Evolutionary conservation across 2,113 vertebrate species (phyloP).

Genomic region (Ceyx cyanopectus): DNA sequence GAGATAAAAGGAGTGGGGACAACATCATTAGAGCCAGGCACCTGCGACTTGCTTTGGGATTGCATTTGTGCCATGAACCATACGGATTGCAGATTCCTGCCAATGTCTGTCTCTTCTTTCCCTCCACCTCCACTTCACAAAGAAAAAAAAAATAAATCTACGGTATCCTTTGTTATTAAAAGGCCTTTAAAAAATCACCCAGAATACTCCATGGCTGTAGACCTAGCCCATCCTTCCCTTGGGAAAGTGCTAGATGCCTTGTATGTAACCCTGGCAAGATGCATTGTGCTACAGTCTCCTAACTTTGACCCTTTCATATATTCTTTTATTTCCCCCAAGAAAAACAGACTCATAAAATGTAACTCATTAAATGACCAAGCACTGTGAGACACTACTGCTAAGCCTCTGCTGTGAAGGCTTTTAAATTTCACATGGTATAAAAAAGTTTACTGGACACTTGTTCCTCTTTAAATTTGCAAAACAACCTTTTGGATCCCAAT

Average conservation of each 20-base stretch:
- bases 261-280: constrained; percentile 1
- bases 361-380: constrained; percentile 49
- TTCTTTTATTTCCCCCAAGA: constrained; percentile 21
- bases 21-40: neutral
- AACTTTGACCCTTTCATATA: constrained; percentile 33
- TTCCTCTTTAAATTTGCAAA: constrained; percentile 60
- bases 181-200: constrained; percentile 33
- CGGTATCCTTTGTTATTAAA: constrained; percentile 4
- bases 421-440: constrained; percentile 61
- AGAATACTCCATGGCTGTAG: neutral
- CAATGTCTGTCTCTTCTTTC: neutral
- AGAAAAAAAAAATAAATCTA: neutral
- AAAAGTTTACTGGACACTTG: constrained; percentile 68
- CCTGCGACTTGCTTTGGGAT: neutral
- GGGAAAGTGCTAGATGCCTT: constrained; percentile 19
- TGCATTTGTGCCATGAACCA: constrained; percentile 21
- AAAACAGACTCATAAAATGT: constrained; percentile 58
- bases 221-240: constrained; percentile 26
- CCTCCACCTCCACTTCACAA: neutral
- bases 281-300: constrained; percentile 1
- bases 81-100: neutral
- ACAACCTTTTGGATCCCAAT: constrained; percentile 40
- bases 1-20: neutral
- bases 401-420: constrained; percentile 45
- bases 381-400: constrained; percentile 28